Conservation (phyloP, 2,113 vertebrate species). For the Phyllostomus discolor region DNA sequence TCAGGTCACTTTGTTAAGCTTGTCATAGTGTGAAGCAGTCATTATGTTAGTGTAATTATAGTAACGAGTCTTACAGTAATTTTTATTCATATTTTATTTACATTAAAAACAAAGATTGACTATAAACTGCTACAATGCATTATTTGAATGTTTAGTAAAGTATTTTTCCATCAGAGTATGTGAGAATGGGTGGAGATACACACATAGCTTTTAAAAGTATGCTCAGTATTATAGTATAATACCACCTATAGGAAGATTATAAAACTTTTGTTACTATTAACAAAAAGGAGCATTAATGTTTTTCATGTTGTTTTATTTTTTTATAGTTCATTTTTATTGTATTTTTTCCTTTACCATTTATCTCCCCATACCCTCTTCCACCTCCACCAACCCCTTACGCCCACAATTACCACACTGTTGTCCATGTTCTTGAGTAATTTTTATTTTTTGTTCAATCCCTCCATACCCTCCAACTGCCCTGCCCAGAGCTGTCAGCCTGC, state of each 20-base stretch:
- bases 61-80: constrained; percentile 66
- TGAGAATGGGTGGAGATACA: not conserved
- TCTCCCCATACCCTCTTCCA: too few relatives aligned
- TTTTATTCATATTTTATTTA: constrained; percentile 76
- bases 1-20: constrained; percentile 34
- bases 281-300: not conserved
- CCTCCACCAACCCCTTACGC: too few relatives aligned
- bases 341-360: too few relatives aligned
- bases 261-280: not conserved
- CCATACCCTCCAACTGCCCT: too few relatives aligned
- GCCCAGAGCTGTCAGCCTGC: too few relatives aligned
- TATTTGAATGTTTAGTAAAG: constrained; percentile 48
- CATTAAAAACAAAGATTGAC: constrained; percentile 68
- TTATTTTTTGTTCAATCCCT: too few relatives aligned
- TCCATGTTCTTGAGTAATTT: too few relatives aligned
- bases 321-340: too few relatives aligned
- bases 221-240: not conserved
- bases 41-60: constrained; percentile 61
- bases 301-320: not conserved
- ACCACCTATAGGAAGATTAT: not conserved
- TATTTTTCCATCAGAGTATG: not conserved
- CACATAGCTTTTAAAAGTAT: not conserved
- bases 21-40: constrained; percentile 65
- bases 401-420: too few relatives aligned
- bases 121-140: constrained; percentile 51